phyloP scores from a whole-genome alignment of 2,888 invertebrate genomes.

The Machimus rusticus region DNA sequence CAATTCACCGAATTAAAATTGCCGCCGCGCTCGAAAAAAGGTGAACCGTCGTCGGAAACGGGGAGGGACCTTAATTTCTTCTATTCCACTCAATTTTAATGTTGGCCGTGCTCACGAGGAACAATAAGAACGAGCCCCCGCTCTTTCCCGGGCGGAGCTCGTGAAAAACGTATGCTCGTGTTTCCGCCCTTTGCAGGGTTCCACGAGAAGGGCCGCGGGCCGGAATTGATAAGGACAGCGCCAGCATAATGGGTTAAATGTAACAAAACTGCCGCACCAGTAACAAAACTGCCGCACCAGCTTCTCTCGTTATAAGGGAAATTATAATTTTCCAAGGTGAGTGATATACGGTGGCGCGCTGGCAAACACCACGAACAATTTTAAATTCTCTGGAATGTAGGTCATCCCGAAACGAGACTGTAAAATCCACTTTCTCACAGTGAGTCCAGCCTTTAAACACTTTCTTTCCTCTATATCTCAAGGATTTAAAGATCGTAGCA shows the following conservation, averaged over 20 bases:
- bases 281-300: not conserved
- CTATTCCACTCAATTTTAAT: not conserved
- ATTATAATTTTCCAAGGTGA: not conserved
- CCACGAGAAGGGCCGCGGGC: not conserved
- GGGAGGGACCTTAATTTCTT: not conserved
- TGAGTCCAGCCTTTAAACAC: not conserved
- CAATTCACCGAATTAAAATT: not conserved
- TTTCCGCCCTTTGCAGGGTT: not conserved
- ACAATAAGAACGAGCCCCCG: no score
- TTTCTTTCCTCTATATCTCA: not conserved
- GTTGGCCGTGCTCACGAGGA: not conserved
- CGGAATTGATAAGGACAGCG: not conserved
- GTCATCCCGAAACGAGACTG: not conserved
- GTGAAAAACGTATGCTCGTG: not conserved
- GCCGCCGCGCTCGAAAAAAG: not conserved
- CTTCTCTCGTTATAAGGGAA: not conserved
- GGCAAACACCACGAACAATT: not conserved
- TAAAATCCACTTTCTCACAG: not conserved
- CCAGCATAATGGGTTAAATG: not conserved
- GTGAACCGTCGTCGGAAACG: not conserved
- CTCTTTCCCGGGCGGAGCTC: not conserved
- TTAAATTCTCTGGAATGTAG: not conserved
- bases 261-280: not conserved
- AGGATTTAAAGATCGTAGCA: not conserved
- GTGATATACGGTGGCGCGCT: not conserved